A percentile compares a stretch with the other conserved stretches of the same genome.
Evolutionary conservation across 2,113 vertebrate genomes (phyloP).

Genomic region (Cyanistes caeruleus): DNA sequence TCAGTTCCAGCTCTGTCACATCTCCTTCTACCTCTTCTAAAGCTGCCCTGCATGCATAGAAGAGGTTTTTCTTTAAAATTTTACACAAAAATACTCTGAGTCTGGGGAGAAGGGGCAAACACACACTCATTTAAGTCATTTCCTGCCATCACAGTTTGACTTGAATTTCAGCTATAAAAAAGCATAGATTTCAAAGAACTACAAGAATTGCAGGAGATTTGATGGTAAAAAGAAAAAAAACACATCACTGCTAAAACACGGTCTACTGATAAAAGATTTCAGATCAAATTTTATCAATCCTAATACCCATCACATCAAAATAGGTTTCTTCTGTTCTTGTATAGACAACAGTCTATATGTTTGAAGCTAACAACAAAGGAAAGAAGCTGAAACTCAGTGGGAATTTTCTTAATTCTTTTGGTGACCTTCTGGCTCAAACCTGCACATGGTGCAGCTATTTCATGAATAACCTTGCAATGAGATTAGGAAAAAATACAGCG

Average conservation of each 20-base stretch:
- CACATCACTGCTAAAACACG: background rate
- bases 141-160: background rate
- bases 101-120: background rate
- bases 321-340: background rate
- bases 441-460: background rate
- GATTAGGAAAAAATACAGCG: background rate
- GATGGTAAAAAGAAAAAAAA: background rate
- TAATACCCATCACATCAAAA: background rate
- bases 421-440: background rate
- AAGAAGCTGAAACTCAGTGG: background rate
- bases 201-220: background rate
- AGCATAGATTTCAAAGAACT: background rate
- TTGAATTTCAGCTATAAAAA: background rate
- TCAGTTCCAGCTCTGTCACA: conserved; percentile 94
- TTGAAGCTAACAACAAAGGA: background rate
- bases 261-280: background rate
- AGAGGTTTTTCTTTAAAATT: background rate
- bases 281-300: background rate
- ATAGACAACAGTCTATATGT: background rate
- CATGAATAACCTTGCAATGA: background rate
- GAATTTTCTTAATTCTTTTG: background rate
- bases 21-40: conserved; percentile 98
- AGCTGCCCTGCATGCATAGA: conserved; percentile 83
- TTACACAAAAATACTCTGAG: background rate
- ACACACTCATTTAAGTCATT: background rate